Conservation (phyloP, 2,888 invertebrate genomes). For the Erannis defoliaria region DNA sequence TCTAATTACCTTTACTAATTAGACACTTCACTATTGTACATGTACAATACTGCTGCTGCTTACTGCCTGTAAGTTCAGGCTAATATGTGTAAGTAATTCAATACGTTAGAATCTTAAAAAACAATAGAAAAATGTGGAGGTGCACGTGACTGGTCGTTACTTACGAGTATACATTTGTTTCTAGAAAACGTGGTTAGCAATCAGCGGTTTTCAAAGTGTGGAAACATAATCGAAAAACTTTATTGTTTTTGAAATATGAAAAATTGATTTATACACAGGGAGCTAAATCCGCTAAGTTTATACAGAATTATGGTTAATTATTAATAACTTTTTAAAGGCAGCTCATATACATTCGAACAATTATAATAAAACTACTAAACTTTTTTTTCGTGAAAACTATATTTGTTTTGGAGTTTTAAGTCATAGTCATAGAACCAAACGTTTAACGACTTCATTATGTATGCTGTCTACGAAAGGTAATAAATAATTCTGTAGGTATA, state of each 20-base stretch:
- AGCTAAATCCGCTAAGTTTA: no score
- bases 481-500: no score
- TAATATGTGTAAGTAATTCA: not conserved
- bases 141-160: slow-evolving; percentile 55
- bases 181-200: slow-evolving; percentile 50
- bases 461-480: no score
- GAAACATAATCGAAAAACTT: not conserved
- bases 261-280: not conserved
- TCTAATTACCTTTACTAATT: no score
- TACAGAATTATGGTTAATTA: no score
- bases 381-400: not conserved
- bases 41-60: no score
- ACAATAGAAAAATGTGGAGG: slow-evolving; percentile 49
- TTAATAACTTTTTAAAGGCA: no score
- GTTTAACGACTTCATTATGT: no score
- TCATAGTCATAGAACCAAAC: no score
- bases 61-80: not conserved
- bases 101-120: slow-evolving; percentile 21
- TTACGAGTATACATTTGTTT: slow-evolving; percentile 27
- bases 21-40: no score
- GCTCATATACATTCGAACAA: no score
- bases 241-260: not conserved
- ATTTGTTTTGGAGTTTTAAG: no score
- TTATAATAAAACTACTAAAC: not conserved
- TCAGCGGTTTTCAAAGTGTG: slow-evolving; percentile 44